A percentile compares a stretch with the other conserved stretches of the same genome.
Conservation (phyloP, 2,888 invertebrate genomes). For the Eueremaeus valkanovi region DNA sequence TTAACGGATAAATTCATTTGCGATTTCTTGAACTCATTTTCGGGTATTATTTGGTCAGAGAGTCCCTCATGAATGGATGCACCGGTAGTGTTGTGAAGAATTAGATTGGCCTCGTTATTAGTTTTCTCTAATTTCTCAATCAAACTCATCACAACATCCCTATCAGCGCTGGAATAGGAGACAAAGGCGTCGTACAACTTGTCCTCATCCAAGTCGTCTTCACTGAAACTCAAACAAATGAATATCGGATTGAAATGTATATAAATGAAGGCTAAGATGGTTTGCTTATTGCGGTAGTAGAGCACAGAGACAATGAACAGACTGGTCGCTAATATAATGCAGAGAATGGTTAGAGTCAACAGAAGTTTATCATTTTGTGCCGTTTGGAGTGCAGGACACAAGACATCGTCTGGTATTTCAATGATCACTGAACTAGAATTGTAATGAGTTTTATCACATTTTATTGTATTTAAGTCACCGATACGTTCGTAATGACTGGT, state of each 20-base stretch:
- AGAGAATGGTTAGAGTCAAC: slow-evolving; percentile 45
- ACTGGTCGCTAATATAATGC: slow-evolving; percentile 43
- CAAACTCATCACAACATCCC: slow-evolving; percentile 46
- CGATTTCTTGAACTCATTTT: slow-evolving; percentile 30
- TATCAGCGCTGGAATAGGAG: slow-evolving; percentile 47
- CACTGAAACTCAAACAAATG: slow-evolving; percentile 47
- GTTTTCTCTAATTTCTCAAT: slow-evolving; percentile 47
- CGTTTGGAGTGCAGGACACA: slow-evolving; percentile 45
- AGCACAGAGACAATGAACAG: slow-evolving; percentile 46
- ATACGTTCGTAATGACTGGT: slow-evolving; percentile 42
- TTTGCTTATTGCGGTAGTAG: slow-evolving; percentile 48
- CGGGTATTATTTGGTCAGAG: slow-evolving; percentile 41
- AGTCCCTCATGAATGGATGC: slow-evolving; percentile 40
- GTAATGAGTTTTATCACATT: slow-evolving; percentile 36
- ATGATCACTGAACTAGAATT: slow-evolving; percentile 42
- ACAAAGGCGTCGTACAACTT: slow-evolving; percentile 49
- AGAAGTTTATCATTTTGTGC: slow-evolving; percentile 43
- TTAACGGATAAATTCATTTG: slow-evolving; percentile 2
- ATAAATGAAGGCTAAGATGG: slow-evolving; percentile 48
- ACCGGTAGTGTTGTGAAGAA: slow-evolving; percentile 36
- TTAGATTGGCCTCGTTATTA: slow-evolving; percentile 31
- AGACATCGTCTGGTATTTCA: slow-evolving; percentile 45
- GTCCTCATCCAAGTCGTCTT: slow-evolving; percentile 48
- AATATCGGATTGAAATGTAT: slow-evolving; percentile 48
- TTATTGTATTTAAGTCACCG: slow-evolving; percentile 40